These are phyloP conservation scores for Tetrapedia diversipes DNA, from an alignment of 2,888 invertebrate genomes.

Conservation along the genomic window DNA sequence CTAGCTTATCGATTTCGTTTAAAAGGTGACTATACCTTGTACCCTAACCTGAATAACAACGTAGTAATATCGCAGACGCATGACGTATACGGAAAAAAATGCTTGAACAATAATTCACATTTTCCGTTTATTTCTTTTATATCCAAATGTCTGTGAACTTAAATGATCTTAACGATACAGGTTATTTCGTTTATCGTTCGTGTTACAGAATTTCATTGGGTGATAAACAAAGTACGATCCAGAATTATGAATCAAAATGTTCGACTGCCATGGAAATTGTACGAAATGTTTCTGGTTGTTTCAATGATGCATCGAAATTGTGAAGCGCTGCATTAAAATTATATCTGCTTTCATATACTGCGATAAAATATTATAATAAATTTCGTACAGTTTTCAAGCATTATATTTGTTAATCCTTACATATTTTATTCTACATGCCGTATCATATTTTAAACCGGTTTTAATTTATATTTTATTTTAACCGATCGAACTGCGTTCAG, in stretches of 20 bases:
- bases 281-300: too few relatives aligned
- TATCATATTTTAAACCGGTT: too few relatives aligned
- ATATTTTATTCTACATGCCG: too few relatives aligned
- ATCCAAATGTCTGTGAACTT: too few relatives aligned
- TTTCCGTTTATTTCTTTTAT: background rate
- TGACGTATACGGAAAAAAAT: background rate
- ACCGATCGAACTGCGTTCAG: too few relatives aligned
- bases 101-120: background rate
- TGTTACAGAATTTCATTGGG: background rate
- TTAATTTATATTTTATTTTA: too few relatives aligned
- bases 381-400: too few relatives aligned
- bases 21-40: constrained; percentile 32
- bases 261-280: background rate
- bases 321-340: background rate
- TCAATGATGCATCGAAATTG: too few relatives aligned
- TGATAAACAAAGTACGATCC: background rate
- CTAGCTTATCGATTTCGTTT: constrained; percentile 35
- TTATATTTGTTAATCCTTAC: too few relatives aligned
- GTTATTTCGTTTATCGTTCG: background rate
- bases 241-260: background rate
- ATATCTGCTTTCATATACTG: background rate
- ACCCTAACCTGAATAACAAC: constrained; percentile 40
- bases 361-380: too few relatives aligned
- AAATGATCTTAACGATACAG: background rate
- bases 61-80: constrained; percentile 3